Evolutionary conservation across 1,140 invertebrate species (phyloP).

Genomic region (Lysiphlebus fabarum): DNA sequence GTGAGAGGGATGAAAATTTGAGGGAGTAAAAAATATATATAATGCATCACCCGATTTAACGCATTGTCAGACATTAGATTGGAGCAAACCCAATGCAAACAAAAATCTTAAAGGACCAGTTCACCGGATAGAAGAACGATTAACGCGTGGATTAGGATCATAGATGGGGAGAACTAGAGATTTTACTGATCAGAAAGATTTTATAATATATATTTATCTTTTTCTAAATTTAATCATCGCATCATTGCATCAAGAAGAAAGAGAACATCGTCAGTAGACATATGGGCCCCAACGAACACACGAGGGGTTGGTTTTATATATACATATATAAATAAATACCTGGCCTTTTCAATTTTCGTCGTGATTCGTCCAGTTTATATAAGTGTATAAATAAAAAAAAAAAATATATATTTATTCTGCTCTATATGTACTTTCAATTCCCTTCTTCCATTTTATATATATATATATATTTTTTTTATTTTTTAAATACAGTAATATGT

Average conservation of each 20-base stretch:
- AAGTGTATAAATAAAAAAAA: too few species aligned
- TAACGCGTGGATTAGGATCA: constrained; percentile 51
- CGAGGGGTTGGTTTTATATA: too few species aligned
- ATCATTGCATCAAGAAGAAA: background rate
- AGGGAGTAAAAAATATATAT: background rate
- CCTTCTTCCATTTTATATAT: constrained; percentile 11
- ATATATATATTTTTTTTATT: too few species aligned
- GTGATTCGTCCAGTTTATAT: too few species aligned
- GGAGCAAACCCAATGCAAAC: constrained; percentile 6
- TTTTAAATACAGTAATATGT: too few species aligned
- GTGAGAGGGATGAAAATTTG: background rate
- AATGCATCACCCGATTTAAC: constrained; percentile 7
- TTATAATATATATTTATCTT: background rate
- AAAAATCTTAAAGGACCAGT: constrained; percentile 20
- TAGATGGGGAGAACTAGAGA: constrained; percentile 20
- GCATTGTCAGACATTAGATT: constrained; percentile 10
- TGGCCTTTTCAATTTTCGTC: too few species aligned
- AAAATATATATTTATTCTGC: too few species aligned
- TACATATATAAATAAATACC: too few species aligned
- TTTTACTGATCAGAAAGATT: constrained; percentile 6
- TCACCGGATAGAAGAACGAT: constrained; percentile 40
- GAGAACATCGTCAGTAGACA: too few species aligned
- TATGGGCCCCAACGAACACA: too few species aligned
- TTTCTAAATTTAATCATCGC: background rate
- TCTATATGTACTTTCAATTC: too few species aligned